Evolutionary conservation across 64 coral and sea anemone genomes (phyloP), one percentile per base, ranked within the genome.

Genomic region (Pocillopora verrucosa): DNA sequence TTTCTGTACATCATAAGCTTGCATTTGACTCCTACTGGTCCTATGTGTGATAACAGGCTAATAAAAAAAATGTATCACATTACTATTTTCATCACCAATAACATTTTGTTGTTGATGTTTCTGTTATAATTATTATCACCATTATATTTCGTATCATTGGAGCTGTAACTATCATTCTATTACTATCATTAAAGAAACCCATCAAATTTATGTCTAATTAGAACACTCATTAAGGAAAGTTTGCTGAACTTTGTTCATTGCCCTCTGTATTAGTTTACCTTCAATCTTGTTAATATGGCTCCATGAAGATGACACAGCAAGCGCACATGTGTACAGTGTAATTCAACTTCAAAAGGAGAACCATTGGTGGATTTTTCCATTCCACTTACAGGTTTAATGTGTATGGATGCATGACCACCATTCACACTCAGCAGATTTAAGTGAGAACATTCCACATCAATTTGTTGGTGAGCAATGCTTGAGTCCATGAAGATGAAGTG

Each of bases 1-100:
- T n/a, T 85, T 85, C 64, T 85, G 82, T 72, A 85, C 63, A 13
- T 69, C 82, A 85, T 85, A 51, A 15, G 41, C 63, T 72, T 37
- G 63, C 64, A 85, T n/a, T 19, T 85, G 82, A 68, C 35, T 56
- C 16, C 24, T 85, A 45, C 82, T 58, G n/a, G 63, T 72, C 19
- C 56, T 36, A 25, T 63, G 63, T 68, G 37, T 56, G 16, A 85
- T 68, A 13, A 85, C 82, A 56, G 82, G 65, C 82, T 85, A 85
- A 57, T 4, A 25, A 72, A 30, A 72, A 20, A 70, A 72, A 11
- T 36, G 16, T 22, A 3, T 10, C 61, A 70, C 19, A 25, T 70
- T 70, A 11, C 11, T 11, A 70, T 24, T 24, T 11, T 26, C 11
- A 70, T 26, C 0, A 70, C 1, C 16, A 25, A 11, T 2, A 70